Conservation (phyloP, 2,797 vertebrate genomes). For the Anniella stebbinsi region DNA sequence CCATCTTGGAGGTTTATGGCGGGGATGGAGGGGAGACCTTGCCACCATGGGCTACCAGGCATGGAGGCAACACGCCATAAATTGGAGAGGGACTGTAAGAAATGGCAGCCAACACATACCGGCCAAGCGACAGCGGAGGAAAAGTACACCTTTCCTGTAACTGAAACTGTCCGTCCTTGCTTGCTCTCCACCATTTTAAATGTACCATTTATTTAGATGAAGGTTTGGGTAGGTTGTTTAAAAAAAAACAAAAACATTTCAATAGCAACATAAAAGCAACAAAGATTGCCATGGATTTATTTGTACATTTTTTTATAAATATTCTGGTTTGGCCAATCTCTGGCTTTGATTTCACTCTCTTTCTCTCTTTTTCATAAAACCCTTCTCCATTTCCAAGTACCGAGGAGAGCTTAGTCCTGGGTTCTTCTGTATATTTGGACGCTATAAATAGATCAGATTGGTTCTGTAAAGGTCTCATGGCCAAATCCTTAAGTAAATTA, state of each 20-base stretch:
- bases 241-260: no score
- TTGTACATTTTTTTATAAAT: slow-evolving; percentile 3
- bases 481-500: slow-evolving; percentile 76
- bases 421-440: slow-evolving; percentile 78
- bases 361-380: not conserved
- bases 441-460: slow-evolving; percentile 77
- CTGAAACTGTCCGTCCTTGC: not conserved
- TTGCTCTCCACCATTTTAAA: slow-evolving; percentile 23
- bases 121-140: not conserved
- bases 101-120: not conserved
- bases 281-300: slow-evolving; percentile 53
- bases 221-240: no score
- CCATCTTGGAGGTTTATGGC: no score
- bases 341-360: not conserved
- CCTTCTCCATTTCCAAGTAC: not conserved
- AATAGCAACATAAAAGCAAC: slow-evolving; percentile 36
- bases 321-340: not conserved
- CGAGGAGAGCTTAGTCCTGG: slow-evolving; percentile 36
- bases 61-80: not conserved
- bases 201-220: no score
- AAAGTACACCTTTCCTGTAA: no score
- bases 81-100: no score
- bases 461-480: slow-evolving; percentile 77
- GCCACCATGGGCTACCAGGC: no score
- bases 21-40: not conserved